Evolutionary conservation across 2,113 vertebrate species (phyloP), one percentile per base, ranked within the genome.

Genomic region (Butastur rufipennis): DNA sequence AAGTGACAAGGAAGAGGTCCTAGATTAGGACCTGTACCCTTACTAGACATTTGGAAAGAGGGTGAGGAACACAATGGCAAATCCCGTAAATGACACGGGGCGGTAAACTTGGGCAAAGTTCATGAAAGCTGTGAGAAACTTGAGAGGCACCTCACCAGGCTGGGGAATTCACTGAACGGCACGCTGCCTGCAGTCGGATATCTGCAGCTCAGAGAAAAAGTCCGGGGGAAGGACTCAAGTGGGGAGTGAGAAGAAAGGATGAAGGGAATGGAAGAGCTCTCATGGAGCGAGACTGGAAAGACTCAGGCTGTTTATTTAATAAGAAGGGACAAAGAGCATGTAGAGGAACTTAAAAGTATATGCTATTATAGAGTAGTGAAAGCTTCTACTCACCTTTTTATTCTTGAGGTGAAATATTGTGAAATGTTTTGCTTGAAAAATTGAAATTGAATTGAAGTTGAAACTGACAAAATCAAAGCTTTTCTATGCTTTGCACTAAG

Each of bases 341-440:
- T 9, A 79, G 1, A 11, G 23, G 20, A 92, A 71, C 50, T 29
- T 26, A 19, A 82, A 93, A 81, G 32, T 31, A 7, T 17, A 21
- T 11, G 7, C 8, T 0, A 0, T 7, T 21, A 43, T 26, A 38
- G 21, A 3, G 0, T 6, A 26, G 11, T 29, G n/a, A 36, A 53
- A 26, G 7, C 19, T 72, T 31, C 38, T n/a, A 2, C 14, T 32
- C 27, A 13, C 3, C 13, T 88, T 47, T 71, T 25, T 42, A 48
- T 62, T 53, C 1, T 2, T 45, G 61, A 23, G 40, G 62, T 26
- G 32, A 27, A 79, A 59, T 43, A 70, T 4, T 21, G 31, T 73
- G 22, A 62, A 79, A 68, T 32, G 14, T 71, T 93, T 42, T 45
- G 16, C 53, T 68, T 58, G 58, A 23, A 59, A 77, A 63, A 17